phyloP scores from a whole-genome alignment of 2,888 invertebrate genomes.

The Oasisia sp. region DNA sequence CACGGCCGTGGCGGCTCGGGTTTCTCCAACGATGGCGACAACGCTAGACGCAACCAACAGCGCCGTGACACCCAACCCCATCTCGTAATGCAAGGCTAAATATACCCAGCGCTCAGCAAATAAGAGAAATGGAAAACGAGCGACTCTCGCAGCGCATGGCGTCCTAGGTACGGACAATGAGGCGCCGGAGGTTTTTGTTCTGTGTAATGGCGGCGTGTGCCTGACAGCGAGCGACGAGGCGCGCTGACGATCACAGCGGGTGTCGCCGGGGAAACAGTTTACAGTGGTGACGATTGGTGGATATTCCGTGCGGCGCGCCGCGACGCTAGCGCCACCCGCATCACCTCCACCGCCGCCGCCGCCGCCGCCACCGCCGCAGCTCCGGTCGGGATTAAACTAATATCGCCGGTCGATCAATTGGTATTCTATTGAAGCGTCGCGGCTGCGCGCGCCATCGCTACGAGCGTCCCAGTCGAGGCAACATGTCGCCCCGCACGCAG shows the following conservation, averaged over 20 bases:
- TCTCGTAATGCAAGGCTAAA: neutral
- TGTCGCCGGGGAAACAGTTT: neutral
- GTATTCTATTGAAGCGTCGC: slow-evolving; percentile 17
- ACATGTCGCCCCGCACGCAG: neutral
- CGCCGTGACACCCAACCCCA: neutral
- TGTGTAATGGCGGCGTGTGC: neutral
- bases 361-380: neutral
- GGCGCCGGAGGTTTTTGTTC: neutral
- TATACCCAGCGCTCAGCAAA: neutral
- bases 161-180: neutral
- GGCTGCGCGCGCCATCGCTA: neutral
- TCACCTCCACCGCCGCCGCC: too few relatives aligned
- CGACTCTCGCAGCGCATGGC: neutral
- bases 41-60: neutral
- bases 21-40: neutral
- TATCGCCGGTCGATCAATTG: slow-evolving; percentile 13
- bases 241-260: neutral
- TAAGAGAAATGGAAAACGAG: neutral
- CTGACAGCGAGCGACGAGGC: neutral
- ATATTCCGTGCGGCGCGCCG: neutral
- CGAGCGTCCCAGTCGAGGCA: neutral
- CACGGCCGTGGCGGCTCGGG: neutral
- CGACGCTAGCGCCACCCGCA: neutral
- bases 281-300: neutral
- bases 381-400: slow-evolving; percentile 9